These are phyloP conservation scores for Drosophila picticornis DNA, from an alignment of 2,888 invertebrate species.

Conservation along the genomic window DNA sequence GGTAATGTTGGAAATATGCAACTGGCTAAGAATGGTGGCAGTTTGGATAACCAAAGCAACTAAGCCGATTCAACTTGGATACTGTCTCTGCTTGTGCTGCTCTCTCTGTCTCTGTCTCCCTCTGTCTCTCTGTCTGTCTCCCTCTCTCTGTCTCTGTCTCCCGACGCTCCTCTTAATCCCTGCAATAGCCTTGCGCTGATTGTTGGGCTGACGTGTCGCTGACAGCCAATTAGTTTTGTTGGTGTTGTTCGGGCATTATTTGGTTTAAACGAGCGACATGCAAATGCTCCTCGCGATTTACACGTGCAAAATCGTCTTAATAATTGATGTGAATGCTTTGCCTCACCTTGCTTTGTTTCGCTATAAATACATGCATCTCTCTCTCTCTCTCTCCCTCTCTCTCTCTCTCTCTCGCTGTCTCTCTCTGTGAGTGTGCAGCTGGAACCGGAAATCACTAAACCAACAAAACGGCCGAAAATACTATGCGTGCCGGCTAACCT, in stretches of 20 bases:
- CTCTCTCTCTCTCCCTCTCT: neutral
- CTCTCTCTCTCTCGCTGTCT: too few relatives aligned
- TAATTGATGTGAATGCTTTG: constrained; percentile 61
- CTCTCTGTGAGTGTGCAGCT: neutral
- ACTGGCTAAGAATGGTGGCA: neutral
- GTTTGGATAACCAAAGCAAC: neutral
- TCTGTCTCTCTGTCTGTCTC: neutral
- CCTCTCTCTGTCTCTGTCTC: neutral
- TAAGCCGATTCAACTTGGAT: neutral
- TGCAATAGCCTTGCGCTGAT: neutral
- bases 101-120: neutral
- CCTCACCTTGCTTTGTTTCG: constrained; percentile 52
- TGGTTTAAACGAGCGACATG: constrained; percentile 36
- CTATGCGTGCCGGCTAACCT: constrained; percentile 33
- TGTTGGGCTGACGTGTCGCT: constrained; percentile 44
- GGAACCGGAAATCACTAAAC: constrained; percentile 46
- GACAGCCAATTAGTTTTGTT: constrained; percentile 58
- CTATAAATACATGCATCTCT: constrained; percentile 47
- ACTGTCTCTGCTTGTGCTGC: neutral
- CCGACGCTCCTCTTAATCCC: neutral
- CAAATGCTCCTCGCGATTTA: constrained; percentile 47
- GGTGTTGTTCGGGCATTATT: constrained; percentile 34
- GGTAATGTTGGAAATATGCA: neutral
- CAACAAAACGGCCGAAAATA: constrained; percentile 59
- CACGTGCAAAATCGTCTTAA: constrained; percentile 61